Evolutionary conservation across 2,797 vertebrate species (phyloP), one percentile per base, ranked within the genome.

Genomic region (Tapirus indicus): DNA sequence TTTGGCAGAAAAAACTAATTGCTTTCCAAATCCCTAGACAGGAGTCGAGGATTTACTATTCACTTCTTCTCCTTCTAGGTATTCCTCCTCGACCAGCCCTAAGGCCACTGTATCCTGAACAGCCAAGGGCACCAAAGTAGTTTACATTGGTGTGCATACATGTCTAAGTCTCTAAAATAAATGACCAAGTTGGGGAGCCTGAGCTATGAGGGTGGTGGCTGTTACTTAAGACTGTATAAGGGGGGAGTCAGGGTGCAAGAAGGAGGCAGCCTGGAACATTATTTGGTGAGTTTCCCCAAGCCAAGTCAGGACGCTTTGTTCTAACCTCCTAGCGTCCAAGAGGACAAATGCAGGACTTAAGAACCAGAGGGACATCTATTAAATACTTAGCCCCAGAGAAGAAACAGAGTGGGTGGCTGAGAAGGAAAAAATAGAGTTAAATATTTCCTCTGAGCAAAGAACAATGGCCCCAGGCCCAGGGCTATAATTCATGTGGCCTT

Each of bases 371-470:
- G 25, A 49, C 44, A 68, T 84, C 60, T 79, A 87, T 54, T 88
- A 95, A 96, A 84, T 47, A 62, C 3, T 58, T 74, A 83, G 69
- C 47, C 80, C 62, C 85, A 58, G 88, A 96, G 72, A 10, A 68
- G 62, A 75, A 92, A 29, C 47, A 80, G 95, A 97, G 88, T 3
- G 4, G 95, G 94, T 91, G 75, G 75, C 60, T 91, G 49, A 84
- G 91, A 83, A 0, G 78, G 78, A 72, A 71, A 88, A 93, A 75
- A n/a, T 44, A 96, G 90, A 95, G 94, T 96, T 97, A 97, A 97
- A 80, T 41, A 95, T 95, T 96, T 97, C 85, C 64, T 96, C 80
- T 84, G 87, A 97, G 80, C 94, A 91, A 23, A 79, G 80, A 92
- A 89, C 91, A 66, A 91, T 89, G 91, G 84, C 72, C 29, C 68